A percentile compares a stretch with the other conserved stretches of the same genome.
Evolutionary conservation across 2,888 invertebrate species (phyloP).

Genomic region (Caradrina kadenii): DNA sequence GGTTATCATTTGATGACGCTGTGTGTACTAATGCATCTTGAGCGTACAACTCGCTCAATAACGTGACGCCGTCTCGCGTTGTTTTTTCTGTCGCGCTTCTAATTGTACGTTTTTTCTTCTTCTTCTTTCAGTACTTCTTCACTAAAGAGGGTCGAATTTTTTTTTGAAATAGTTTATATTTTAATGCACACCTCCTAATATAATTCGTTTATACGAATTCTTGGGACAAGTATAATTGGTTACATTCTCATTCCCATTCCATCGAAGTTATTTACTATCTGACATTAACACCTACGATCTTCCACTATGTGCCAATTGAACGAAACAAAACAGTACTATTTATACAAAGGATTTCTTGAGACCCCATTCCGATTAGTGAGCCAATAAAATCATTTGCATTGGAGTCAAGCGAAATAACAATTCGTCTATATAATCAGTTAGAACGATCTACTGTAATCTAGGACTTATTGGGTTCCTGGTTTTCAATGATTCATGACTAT

Average conservation of each 20-base stretch:
- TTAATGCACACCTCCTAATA: too few relatives aligned
- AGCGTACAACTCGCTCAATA: too few relatives aligned
- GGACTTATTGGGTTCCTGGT: not conserved
- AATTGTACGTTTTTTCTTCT: too few relatives aligned
- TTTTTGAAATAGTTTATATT: too few relatives aligned
- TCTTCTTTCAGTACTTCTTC: too few relatives aligned
- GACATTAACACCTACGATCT: conserved; percentile 18
- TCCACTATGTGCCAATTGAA: conserved; percentile 21
- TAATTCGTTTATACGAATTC: too few relatives aligned
- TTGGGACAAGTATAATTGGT: too few relatives aligned
- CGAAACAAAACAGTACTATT: conserved; percentile 44
- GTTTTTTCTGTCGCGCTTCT: too few relatives aligned
- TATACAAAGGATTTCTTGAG: conserved; percentile 29
- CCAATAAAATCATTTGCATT: conserved; percentile 39
- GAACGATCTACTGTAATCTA: not conserved
- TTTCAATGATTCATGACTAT: not conserved
- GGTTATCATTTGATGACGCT: too few relatives aligned
- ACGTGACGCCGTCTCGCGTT: too few relatives aligned
- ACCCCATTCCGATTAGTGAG: conserved; percentile 31
- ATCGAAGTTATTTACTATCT: not conserved
- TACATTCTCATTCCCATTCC: not conserved
- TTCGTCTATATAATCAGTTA: conserved; percentile 25
- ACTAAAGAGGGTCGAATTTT: too few relatives aligned
- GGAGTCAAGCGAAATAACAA: conserved; percentile 30
- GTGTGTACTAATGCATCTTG: too few relatives aligned